These are phyloP conservation scores for Zele albiditarsus DNA, from an alignment of 2,888 invertebrate species.

Conservation along the genomic window DNA sequence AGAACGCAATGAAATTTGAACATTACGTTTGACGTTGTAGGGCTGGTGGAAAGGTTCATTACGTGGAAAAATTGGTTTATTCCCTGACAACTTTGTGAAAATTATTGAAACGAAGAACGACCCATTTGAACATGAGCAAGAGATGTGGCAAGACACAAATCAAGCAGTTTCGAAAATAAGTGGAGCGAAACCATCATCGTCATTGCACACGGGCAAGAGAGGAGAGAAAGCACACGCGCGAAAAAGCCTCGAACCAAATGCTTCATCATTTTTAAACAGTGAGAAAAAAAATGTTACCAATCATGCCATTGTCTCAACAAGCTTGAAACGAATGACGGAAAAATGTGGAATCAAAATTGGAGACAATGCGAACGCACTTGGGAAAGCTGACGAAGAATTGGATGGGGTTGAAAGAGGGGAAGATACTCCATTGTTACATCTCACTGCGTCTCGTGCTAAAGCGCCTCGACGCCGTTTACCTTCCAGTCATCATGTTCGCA, in stretches of 20 bases:
- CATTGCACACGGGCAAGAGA: slow-evolving; percentile 58
- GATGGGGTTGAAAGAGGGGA: slow-evolving; percentile 73
- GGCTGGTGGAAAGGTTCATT: slow-evolving; percentile 99
- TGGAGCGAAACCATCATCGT: slow-evolving; percentile 54
- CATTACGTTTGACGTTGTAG: slow-evolving; percentile 47
- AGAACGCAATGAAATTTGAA: no score
- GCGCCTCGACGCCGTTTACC: slow-evolving; percentile 81
- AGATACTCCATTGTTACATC: slow-evolving; percentile 73
- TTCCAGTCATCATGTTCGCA: slow-evolving; percentile 72
- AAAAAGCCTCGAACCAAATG: slow-evolving; percentile 66
- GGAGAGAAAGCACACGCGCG: slow-evolving; percentile 65
- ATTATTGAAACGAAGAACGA: slow-evolving; percentile 73
- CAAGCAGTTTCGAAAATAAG: slow-evolving; percentile 42
- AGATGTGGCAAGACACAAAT: slow-evolving; percentile 57
- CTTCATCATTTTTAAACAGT: slow-evolving; percentile 51
- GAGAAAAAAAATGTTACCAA: slow-evolving; percentile 62
- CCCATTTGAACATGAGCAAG: slow-evolving; percentile 48
- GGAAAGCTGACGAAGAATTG: slow-evolving; percentile 68
- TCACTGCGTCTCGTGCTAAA: slow-evolving; percentile 76
- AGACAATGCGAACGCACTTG: slow-evolving; percentile 46
- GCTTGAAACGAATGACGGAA: slow-evolving; percentile 63
- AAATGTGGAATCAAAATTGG: slow-evolving; percentile 8
- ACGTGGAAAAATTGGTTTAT: slow-evolving; percentile 91
- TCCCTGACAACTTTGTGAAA: slow-evolving; percentile 97
- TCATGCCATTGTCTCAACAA: slow-evolving; percentile 59